Percentiles rank a stretch among this genome's conserved stretches.
These are phyloP conservation scores for Cerastis rubricosa DNA, from an alignment of 2,888 invertebrate genomes.

Conservation along the genomic window DNA sequence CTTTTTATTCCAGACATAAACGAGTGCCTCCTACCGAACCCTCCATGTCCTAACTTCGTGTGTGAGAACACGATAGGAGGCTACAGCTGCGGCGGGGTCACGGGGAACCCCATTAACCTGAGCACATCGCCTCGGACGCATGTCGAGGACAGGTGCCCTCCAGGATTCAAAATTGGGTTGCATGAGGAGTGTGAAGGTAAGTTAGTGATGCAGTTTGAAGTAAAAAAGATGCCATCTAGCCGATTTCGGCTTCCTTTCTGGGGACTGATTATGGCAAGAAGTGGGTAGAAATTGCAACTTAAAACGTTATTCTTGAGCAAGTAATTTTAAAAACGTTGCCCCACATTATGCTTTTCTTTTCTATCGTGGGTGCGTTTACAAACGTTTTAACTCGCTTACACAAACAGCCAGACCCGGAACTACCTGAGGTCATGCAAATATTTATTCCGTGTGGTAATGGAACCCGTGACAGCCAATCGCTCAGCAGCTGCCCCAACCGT, in stretches of 20 bases:
- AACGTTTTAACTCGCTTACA: too few relatives aligned
- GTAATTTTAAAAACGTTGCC: too few relatives aligned
- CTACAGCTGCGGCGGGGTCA: constrained; percentile 85
- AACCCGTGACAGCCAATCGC: too few relatives aligned
- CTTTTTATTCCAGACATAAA: constrained; percentile 92
- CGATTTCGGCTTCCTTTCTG: not conserved
- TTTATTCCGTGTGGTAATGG: too few relatives aligned
- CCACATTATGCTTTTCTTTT: too few relatives aligned
- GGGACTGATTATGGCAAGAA: not conserved
- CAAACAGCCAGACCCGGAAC: too few relatives aligned
- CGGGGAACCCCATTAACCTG: constrained; percentile 80
- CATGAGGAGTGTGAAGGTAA: constrained; percentile 89
- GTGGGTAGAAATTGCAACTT: not conserved
- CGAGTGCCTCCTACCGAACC: constrained; percentile 92
- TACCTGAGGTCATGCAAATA: too few relatives aligned
- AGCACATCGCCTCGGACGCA: constrained; percentile 64
- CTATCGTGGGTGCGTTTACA: too few relatives aligned
- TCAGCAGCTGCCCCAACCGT: too few relatives aligned
- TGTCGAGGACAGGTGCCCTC: constrained; percentile 87
- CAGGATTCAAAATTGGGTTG: constrained; percentile 85
- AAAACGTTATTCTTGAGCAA: too few relatives aligned
- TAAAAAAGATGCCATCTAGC: not conserved
- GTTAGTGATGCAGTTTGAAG: not conserved
- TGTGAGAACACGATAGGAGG: constrained; percentile 89
- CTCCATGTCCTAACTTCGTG: constrained; percentile 82